Conservation (phyloP, 2,888 invertebrate genomes). For the Xylota segnis region DNA sequence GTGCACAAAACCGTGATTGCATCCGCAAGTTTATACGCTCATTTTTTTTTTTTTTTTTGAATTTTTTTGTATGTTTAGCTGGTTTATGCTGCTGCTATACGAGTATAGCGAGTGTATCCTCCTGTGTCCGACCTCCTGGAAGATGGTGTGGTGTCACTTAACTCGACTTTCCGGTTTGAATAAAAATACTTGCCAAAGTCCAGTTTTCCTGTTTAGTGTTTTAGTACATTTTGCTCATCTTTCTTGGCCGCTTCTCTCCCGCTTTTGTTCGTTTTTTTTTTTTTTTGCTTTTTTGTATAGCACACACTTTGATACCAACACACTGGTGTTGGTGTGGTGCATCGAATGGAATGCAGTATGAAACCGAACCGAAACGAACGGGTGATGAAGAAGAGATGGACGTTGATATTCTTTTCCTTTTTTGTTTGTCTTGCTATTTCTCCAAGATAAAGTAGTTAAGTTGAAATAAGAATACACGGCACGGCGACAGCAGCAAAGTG, state of each 20-base stretch:
- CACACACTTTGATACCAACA: background rate
- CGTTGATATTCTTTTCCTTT: constrained; percentile 12
- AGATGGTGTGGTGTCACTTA: constrained; percentile 68
- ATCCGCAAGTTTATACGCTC: constrained; percentile 64
- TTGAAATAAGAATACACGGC: constrained; percentile 44
- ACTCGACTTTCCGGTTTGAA: constrained; percentile 76
- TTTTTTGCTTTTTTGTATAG: constrained; percentile 1
- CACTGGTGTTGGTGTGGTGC: constrained; percentile 17
- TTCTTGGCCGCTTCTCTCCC: constrained; percentile 9
- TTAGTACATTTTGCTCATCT: constrained; percentile 23
- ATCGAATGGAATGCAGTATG: constrained; percentile 52
- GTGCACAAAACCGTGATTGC: constrained; percentile 63
- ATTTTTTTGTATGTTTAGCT: background rate
- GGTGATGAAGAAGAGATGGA: constrained; percentile 37
- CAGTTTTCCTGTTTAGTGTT: constrained; percentile 70
- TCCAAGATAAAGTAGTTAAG: constrained; percentile 69
- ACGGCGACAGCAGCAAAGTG: constrained; percentile 20
- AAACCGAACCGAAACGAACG: constrained; percentile 30
- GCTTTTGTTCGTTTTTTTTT: background rate
- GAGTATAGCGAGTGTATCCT: constrained; percentile 11
- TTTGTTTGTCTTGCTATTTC: constrained; percentile 2
- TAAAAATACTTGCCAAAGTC: constrained; percentile 75
- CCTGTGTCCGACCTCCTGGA: constrained; percentile 71
- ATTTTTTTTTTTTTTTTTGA: constrained; percentile 2
- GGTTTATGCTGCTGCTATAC: background rate